Base-by-base conservation (phyloP, 2,888 invertebrate genomes). In the Priocnemis perturbator region DNA sequence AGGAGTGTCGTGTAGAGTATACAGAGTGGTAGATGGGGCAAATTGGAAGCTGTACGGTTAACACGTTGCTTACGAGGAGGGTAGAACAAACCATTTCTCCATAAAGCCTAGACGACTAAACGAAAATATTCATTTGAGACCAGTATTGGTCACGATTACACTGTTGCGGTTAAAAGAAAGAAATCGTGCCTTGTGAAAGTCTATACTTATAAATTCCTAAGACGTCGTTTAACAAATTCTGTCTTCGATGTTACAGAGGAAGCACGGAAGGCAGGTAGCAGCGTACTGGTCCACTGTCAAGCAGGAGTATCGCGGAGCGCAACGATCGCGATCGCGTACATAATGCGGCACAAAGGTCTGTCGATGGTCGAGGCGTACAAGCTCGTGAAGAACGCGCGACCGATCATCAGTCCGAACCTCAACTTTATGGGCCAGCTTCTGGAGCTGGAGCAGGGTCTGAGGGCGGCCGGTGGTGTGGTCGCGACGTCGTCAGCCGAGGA, bases 291-390 rank as follows among this genome's bases (percentile, higher is more conserved):
- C 71, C 98, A 98, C 90, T 98, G 98, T 89, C 98, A 98, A 86
- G 98, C 97, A 60, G 98, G 98, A 61, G 96, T 98, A 60, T 98
- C 97, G 64, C 92, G 98, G 78, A 97, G 97, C 76, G 97, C 98
- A 73, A 98, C 98, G 73, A 93, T 98, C 87, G 97, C 97, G 85
- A 97, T 98, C 86, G 97, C 98, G 59, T 98, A 96, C 90, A 93
- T 98, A 83, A 97, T 98, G 96, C 94, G 95, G 83, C 95, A 96
- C 90, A 94, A 95, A 87, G 93, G 93, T 70, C 89, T 97, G 88
- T 93, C 94, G 48, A 95, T 95, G 91, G 92, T 95, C 55, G 96
- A 98, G 86, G 97, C 97, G 0, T 97, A 95, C 90, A 93, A 94
- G 82, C 93, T 94, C 86, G 98, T 98, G 66, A 95, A 96, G 87